These are phyloP conservation scores for Portunus trituberculatus DNA, from an alignment of 1,140 invertebrate species.

Conservation along the genomic window DNA sequence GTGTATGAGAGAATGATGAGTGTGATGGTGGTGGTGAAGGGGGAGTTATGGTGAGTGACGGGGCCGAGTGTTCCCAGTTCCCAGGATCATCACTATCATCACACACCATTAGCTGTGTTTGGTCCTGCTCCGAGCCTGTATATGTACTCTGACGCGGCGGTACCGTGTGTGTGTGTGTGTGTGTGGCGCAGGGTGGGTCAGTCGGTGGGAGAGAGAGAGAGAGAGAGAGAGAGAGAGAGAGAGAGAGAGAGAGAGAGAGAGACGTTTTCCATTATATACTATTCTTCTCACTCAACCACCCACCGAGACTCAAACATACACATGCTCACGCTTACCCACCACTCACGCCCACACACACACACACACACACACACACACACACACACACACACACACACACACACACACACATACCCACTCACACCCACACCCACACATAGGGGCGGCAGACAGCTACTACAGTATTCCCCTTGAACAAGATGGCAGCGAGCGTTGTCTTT, in stretches of 20 bases:
- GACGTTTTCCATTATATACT: no score
- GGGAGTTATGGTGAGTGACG: neutral
- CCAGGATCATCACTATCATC: constrained; percentile 8
- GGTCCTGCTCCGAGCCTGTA: neutral
- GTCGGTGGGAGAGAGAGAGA: neutral
- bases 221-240: constrained; percentile 26
- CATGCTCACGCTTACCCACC: neutral
- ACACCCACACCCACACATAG: neutral
- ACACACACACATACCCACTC: neutral
- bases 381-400: constrained; percentile 29
- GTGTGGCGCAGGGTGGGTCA: neutral
- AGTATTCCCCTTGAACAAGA: no score
- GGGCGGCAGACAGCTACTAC: neutral
- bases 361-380: constrained; percentile 29
- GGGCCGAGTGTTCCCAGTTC: neutral
- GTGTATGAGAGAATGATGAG: neutral
- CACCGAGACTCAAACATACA: neutral
- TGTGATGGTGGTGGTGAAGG: neutral
- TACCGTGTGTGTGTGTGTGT: constrained; percentile 40
- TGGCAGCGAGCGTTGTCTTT: no score
- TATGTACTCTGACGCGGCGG: neutral
- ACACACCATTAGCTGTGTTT: neutral
- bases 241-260: constrained; percentile 34
- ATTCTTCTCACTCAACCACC: no score
- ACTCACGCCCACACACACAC: constrained; percentile 2